These are phyloP conservation scores for Oryctolagus cuniculus DNA, from an alignment of 2,113 vertebrate species.

Conservation along the genomic window mOryCun1.1 NC_091442.1:33799501-33800000, in stretches of 20 bases:
- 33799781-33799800: background rate
- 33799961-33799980: background rate
- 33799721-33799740: background rate
- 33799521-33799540: background rate
- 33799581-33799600: background rate
- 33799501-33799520: background rate
- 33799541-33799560: background rate
- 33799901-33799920: slow-evolving; percentile 45
- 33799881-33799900: background rate
- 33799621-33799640: background rate
- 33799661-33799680: background rate
- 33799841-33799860: background rate
- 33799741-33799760: background rate
- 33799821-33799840: background rate
- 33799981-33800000: background rate
- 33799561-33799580: slow-evolving; percentile 10
- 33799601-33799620: background rate
- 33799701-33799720: background rate
- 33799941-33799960: background rate
- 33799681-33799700: background rate
- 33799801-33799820: slow-evolving; percentile 30
- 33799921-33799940: slow-evolving; percentile 19
- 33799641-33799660: background rate
- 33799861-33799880: background rate
- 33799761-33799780: background rate